Evolutionary conservation across 2,113 vertebrate genomes (phyloP).

Genomic region (Ivindomyrus marchei): DNA sequence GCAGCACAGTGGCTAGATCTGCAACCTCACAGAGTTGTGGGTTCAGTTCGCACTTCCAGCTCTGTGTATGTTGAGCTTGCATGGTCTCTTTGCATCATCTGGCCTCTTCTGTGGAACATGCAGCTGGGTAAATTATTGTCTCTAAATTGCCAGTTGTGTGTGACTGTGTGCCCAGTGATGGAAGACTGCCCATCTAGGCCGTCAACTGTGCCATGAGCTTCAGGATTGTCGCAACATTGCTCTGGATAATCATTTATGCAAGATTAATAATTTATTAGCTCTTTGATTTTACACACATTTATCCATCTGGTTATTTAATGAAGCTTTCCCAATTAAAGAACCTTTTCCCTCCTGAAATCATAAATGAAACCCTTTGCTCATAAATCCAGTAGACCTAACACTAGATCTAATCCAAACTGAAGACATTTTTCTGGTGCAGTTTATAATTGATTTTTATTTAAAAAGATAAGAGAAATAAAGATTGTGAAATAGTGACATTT

Average conservation of each 20-base stretch:
- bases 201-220: neutral
- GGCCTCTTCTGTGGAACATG: neutral
- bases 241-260: neutral
- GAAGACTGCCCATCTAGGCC: neutral
- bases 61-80: neutral
- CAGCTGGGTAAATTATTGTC: neutral
- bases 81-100: neutral
- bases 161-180: neutral
- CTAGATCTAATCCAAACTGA: neutral
- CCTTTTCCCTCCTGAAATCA: neutral
- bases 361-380: neutral
- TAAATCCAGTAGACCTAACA: neutral
- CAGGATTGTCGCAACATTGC: neutral
- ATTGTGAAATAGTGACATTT: neutral
- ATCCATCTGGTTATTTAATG: neutral
- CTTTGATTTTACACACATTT: neutral
- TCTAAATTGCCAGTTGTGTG: neutral
- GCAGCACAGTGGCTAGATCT: neutral
- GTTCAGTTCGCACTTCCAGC: neutral
- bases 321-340: neutral
- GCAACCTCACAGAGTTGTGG: neutral
- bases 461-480: neutral
- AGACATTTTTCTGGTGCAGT: neutral
- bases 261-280: neutral
- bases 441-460: neutral